phyloP scores from a whole-genome alignment of 2,113 vertebrate species.

The Lamprotornis superbus region DNA sequence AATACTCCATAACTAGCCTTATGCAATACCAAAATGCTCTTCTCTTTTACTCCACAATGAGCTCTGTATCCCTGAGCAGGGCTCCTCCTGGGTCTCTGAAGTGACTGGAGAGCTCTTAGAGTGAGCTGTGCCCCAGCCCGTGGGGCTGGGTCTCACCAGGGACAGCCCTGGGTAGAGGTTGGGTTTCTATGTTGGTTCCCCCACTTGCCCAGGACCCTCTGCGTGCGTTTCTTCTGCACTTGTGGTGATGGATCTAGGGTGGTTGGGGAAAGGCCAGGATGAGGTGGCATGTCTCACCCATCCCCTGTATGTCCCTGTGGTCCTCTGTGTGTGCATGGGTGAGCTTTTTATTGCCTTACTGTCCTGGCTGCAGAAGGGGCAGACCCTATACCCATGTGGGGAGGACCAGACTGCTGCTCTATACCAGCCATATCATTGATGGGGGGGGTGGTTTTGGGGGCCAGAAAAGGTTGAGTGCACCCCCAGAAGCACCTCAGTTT shows the following conservation, averaged over 20 bases:
- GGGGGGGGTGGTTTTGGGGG: too few relatives aligned
- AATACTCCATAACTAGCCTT: neutral
- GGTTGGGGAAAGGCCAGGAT: too few relatives aligned
- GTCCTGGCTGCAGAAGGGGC: neutral
- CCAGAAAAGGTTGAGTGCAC: neutral
- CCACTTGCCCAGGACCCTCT: neutral
- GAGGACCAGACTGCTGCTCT: neutral
- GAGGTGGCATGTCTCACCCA: neutral
- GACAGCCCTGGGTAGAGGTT: neutral
- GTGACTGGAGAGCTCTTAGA: neutral
- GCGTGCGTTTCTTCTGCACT: neutral
- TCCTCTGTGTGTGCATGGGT: neutral
- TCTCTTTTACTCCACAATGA: neutral
- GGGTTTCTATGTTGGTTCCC: neutral
- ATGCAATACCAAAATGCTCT: neutral
- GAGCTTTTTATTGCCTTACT: neutral
- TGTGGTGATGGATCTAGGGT: neutral
- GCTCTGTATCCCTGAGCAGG: neutral
- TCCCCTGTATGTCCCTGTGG: neutral
- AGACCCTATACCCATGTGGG: accelerated
- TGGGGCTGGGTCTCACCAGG: neutral
- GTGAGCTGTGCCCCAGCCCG: neutral
- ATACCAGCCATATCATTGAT: neutral
- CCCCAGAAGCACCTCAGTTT: neutral
- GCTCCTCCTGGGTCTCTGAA: neutral